Conservation (phyloP, 2,113 vertebrate genomes). For the Rhinolophus ferrumequinum region DNA sequence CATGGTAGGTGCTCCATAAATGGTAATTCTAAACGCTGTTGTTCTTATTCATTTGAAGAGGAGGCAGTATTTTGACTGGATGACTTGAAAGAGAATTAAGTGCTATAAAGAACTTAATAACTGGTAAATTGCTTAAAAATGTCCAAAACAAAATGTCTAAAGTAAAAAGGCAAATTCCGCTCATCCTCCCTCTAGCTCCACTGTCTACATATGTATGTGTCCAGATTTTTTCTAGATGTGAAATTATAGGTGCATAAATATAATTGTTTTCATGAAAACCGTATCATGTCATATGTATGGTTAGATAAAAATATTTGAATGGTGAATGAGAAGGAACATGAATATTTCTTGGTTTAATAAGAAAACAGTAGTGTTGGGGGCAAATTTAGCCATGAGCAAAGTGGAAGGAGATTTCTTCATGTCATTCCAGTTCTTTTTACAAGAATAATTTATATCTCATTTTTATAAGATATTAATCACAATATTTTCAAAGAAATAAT, state of each 20-base stretch:
- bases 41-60: background rate
- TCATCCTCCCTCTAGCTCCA: background rate
- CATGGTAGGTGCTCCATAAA: background rate
- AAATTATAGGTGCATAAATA: background rate
- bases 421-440: background rate
- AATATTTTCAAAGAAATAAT: constrained; percentile 23
- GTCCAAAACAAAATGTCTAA: background rate
- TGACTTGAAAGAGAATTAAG: background rate
- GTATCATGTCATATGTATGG: background rate
- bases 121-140: background rate
- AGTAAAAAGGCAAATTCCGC: background rate
- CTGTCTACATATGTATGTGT: background rate
- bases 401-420: background rate
- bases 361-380: background rate
- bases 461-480: constrained; percentile 9
- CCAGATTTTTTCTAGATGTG: background rate
- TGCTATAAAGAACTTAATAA: constrained; percentile 7
- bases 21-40: background rate
- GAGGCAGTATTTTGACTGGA: background rate
- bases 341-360: background rate
- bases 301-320: background rate
- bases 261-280: background rate
- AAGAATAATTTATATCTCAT: background rate
- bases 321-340: background rate
- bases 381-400: background rate